Evolutionary conservation across 2,888 invertebrate genomes (phyloP), one percentile per base, ranked within the genome.

Genomic region (Gisinianus flammeolus): DNA sequence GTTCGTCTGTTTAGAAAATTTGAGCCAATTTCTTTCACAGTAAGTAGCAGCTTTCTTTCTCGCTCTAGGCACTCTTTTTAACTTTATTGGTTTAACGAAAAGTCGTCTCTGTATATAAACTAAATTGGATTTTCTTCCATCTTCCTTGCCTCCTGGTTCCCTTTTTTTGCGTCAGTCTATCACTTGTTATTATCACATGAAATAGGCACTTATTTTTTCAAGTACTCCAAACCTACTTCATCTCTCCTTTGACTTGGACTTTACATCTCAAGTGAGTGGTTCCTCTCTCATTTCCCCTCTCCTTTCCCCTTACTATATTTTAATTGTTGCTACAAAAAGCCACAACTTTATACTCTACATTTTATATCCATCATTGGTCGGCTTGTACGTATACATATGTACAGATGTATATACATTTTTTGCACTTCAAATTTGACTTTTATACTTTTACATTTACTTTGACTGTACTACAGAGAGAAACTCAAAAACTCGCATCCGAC

Each of bases 1-100:
- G n/a, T n/a, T n/a, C n/a, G n/a, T n/a, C n/a, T 62, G 62, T 62
- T 24, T 62, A 12, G 62, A 26, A 28, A 44, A 44, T 26, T 62
- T 22, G 5, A 62, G 62, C 28, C 62, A 62, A 5, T 62, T 26
- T 26, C 62, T 26, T 62, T 62, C 22, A 6, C 24, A n/a, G 12
- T 62, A 62, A 24, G 62, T 62, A 62, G 62, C 62, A 24, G 56
- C 28, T 44, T 71, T 71, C 12, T 71, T 44, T 71, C 24, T 6
- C 71, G 33, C 71, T 71, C 44, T 12, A 44, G 71, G 71, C 31
- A 70, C 70, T 28, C 71, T 71, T 71, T 67, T 56, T 56, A 56
- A 71, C 71, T 71, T 71, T 71, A 56, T 71, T 71, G 71, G 71
- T 44, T 71, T 16, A 54, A 28, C 8, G 30, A 30, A 19, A 28